A percentile compares a stretch with the other conserved stretches of the same genome.
Conservation (phyloP, 2,888 invertebrate species). For the Leucoma salicis region DNA sequence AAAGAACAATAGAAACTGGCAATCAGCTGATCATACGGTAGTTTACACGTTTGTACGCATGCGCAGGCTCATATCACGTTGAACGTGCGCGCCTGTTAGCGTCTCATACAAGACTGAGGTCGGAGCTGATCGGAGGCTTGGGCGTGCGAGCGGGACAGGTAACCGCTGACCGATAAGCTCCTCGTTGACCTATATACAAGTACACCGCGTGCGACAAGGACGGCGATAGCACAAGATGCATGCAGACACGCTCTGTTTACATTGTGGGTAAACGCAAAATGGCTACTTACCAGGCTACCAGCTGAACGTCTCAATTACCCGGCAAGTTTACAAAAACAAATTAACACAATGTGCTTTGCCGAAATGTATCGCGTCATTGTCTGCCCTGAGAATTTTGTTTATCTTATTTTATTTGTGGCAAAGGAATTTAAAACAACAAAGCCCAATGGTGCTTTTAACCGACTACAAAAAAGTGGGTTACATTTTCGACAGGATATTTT, state of each 20-base stretch:
- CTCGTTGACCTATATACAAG: constrained; percentile 33
- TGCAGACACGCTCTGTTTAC: constrained; percentile 49
- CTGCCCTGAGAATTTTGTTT: background rate
- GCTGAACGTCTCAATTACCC: constrained; percentile 30
- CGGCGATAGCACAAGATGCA: constrained; percentile 24
- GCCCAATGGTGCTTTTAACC: no score
- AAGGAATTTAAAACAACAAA: background rate
- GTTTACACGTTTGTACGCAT: constrained; percentile 48
- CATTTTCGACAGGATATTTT: no score
- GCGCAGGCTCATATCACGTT: constrained; percentile 50
- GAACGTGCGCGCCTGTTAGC: constrained; percentile 47
- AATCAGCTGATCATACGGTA: constrained; percentile 58
- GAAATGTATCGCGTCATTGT: constrained; percentile 9
- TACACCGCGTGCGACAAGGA: constrained; percentile 22
- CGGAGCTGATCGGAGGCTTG: constrained; percentile 13
- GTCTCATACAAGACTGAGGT: constrained; percentile 42
- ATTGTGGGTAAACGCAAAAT: constrained; percentile 36
- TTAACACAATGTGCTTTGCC: constrained; percentile 13
- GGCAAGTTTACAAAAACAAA: constrained; percentile 31
- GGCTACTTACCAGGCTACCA: constrained; percentile 35
- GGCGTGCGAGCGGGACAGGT: constrained; percentile 37
- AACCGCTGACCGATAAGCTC: constrained; percentile 38
- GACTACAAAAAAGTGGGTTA: no score
- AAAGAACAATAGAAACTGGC: constrained; percentile 34
- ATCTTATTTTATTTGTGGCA: background rate